These are phyloP conservation scores for Akabosia matsudoensis DNA, from an alignment of 1,140 invertebrate genomes.

Conservation along the genomic window DNA sequence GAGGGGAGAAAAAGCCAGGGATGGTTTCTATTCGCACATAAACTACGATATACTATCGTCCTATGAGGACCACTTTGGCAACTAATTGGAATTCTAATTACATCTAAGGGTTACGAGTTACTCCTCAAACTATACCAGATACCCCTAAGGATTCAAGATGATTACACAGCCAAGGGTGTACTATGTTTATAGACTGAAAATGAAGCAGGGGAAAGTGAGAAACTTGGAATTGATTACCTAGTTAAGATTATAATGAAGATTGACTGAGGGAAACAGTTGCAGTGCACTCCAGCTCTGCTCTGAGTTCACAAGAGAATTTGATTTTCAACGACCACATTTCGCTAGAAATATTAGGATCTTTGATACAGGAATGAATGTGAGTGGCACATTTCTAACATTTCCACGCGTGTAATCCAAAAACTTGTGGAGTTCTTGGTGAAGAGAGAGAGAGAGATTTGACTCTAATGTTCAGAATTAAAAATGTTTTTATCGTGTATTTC, in stretches of 20 bases:
- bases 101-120: too few relatives aligned
- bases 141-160: background rate
- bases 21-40: background rate
- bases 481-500: too few relatives aligned
- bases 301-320: too few relatives aligned
- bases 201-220: too few relatives aligned
- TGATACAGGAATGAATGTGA: background rate
- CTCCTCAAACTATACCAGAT: background rate
- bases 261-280: too few relatives aligned
- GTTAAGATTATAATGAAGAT: too few relatives aligned
- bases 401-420: too few relatives aligned
- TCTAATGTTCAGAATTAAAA: too few relatives aligned
- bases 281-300: background rate
- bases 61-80: background rate
- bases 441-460: too few relatives aligned
- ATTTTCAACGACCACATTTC: background rate
- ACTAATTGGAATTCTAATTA: conserved; percentile 21
- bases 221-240: too few relatives aligned
- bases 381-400: background rate
- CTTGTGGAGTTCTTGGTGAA: too few relatives aligned
- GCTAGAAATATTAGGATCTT: background rate
- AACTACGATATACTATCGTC: background rate
- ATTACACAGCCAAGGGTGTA: background rate
- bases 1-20: background rate
- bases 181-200: too few relatives aligned